These are phyloP conservation scores for Prosapia bicincta DNA, from an alignment of 2,888 invertebrate species.

Conservation along the genomic window DNA sequence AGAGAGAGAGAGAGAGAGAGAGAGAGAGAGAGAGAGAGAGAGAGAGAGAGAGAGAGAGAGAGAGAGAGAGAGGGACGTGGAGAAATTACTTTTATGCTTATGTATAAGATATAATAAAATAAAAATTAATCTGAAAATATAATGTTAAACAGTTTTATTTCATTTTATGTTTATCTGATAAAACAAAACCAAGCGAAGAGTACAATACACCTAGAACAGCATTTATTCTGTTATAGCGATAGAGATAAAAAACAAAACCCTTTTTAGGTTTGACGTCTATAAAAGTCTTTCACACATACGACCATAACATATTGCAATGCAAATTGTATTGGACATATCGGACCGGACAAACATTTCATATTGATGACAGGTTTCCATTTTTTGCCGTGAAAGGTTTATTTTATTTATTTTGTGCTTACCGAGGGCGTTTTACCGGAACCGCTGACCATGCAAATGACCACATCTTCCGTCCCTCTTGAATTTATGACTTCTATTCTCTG, in stretches of 20 bases:
- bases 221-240: no score
- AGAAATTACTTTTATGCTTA: no score
- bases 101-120: no score
- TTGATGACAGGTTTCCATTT: background rate
- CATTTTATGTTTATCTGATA: no score
- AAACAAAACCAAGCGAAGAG: no score
- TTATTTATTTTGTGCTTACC: constrained; percentile 19
- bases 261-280: background rate
- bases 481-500: constrained; percentile 38
- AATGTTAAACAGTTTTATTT: no score
- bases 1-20: no score
- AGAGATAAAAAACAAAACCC: background rate
- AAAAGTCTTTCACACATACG: background rate
- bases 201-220: no score
- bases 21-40: no score
- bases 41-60: no score
- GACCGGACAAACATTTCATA: background rate
- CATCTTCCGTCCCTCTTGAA: constrained; percentile 33
- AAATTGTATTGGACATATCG: background rate
- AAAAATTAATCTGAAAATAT: no score
- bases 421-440: constrained; percentile 9
- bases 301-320: background rate
- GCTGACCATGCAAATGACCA: constrained; percentile 38
- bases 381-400: constrained; percentile 22
- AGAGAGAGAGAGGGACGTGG: no score